Evolutionary conservation across 2,888 invertebrate genomes (phyloP).

Genomic region (Mesorhabditis sp.): DNA sequence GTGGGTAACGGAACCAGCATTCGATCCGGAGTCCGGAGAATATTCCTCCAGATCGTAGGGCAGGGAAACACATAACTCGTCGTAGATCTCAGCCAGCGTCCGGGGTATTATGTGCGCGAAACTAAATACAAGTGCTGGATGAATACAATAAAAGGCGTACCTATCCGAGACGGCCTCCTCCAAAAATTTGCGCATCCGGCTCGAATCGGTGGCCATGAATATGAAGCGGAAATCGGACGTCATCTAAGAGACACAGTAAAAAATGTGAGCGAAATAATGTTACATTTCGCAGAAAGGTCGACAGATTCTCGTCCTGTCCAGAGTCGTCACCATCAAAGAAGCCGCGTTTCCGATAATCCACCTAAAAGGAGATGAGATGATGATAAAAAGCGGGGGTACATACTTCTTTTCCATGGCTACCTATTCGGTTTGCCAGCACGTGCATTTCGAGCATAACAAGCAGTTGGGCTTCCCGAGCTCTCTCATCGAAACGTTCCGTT

Average conservation of each 20-base stretch:
- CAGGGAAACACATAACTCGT: background rate
- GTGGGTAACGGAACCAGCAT: background rate
- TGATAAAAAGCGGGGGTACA: too few relatives aligned
- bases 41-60: background rate
- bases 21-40: background rate
- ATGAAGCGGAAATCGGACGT: conserved; percentile 1
- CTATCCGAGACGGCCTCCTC: background rate
- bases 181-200: background rate
- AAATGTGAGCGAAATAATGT: too few relatives aligned
- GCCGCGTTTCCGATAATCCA: too few relatives aligned
- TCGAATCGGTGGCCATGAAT: background rate
- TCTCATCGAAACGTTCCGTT: too few relatives aligned
- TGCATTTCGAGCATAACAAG: conserved; percentile 4
- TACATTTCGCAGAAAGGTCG: too few relatives aligned
- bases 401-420: background rate
- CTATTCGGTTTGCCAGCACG: background rate
- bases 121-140: background rate
- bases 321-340: too few relatives aligned
- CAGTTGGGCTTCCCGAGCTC: background rate
- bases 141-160: background rate
- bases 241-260: background rate
- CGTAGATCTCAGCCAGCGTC: conserved; percentile 3
- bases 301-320: too few relatives aligned
- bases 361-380: too few relatives aligned
- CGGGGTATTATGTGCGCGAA: background rate